Conservation (phyloP, 2,888 invertebrate genomes). For the Desoria tigrina region DNA sequence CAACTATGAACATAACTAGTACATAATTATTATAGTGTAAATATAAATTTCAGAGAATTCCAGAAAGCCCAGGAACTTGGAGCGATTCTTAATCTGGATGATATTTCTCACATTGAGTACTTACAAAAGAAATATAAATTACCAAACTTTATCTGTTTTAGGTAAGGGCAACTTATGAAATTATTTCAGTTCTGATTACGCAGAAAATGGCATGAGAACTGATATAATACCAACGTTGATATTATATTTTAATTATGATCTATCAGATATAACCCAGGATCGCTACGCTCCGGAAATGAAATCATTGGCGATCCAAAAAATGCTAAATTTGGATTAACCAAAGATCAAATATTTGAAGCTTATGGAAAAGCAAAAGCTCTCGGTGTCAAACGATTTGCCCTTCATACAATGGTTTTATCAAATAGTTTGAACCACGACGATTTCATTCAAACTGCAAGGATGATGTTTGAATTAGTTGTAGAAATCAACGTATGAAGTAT, state of each 20-base stretch:
- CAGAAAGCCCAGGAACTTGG: slow-evolving; percentile 25
- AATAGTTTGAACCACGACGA: slow-evolving; percentile 24
- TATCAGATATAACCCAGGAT: slow-evolving; percentile 25
- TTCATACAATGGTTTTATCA: slow-evolving; percentile 33
- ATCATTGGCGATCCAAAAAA: slow-evolving; percentile 26
- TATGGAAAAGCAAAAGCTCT: slow-evolving; percentile 3
- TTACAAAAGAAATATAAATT: slow-evolving; percentile 12
- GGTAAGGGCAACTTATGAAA: slow-evolving; percentile 6
- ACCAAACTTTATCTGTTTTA: slow-evolving; percentile 24
- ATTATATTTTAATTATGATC: not conserved
- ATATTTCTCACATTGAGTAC: slow-evolving; percentile 22
- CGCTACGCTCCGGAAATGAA: slow-evolving; percentile 15
- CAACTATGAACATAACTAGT: too few relatives aligned
- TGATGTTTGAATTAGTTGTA: slow-evolving; percentile 28
- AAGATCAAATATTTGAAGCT: slow-evolving; percentile 20
- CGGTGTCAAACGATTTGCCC: slow-evolving; percentile 22
- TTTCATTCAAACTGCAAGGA: slow-evolving; percentile 15
- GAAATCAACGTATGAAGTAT: slow-evolving; percentile 25
- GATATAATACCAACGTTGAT: too few relatives aligned
- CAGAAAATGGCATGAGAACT: not conserved
- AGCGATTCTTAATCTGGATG: slow-evolving; percentile 30
- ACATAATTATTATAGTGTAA: too few relatives aligned
- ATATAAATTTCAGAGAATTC: slow-evolving; percentile 19
- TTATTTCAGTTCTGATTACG: not conserved
- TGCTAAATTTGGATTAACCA: slow-evolving; percentile 30